phyloP scores from a whole-genome alignment of 2,113 vertebrate species.

The Telmatochromis brachygnathus region DNA sequence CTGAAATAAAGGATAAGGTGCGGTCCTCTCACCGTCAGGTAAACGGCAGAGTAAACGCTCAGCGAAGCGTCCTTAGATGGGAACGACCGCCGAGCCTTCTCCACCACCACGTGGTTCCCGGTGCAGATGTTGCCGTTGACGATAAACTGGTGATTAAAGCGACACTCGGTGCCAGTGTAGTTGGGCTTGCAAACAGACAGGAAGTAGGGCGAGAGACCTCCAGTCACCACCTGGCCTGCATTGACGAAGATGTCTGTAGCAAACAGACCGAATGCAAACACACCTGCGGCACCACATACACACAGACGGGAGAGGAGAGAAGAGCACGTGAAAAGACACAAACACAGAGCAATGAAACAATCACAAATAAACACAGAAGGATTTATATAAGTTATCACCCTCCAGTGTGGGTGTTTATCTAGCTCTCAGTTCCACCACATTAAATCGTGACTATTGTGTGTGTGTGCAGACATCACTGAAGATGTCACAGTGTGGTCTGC shows the following conservation, averaged over 20 bases:
- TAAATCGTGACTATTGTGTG: neutral
- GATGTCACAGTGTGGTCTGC: neutral
- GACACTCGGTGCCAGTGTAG: conserved; percentile 88
- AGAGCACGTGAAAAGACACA: neutral
- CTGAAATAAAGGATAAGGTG: neutral
- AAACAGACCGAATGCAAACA: conserved; percentile 97
- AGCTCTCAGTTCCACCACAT: neutral
- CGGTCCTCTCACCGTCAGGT: conserved; percentile 81
- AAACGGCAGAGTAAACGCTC: conserved; percentile 94
- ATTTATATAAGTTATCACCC: neutral
- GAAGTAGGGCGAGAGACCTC: conserved; percentile 92
- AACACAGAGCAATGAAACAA: neutral
- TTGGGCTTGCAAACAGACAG: conserved; percentile 96
- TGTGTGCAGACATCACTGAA: neutral
- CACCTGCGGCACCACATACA: conserved; percentile 70
- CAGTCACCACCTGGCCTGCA: conserved; percentile 93
- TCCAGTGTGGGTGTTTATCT: neutral
- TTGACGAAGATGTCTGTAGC: conserved; percentile 99
- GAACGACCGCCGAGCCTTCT: conserved; percentile 89
- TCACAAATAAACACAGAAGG: neutral
- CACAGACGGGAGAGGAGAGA: neutral
- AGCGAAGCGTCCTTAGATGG: conserved; percentile 96
- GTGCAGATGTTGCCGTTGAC: conserved; percentile 90
- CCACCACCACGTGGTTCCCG: conserved; percentile 80
- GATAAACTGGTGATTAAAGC: conserved; percentile 84